Evolutionary conservation across 2,888 invertebrate species (phyloP).

Genomic region (Cerastis leucographa): DNA sequence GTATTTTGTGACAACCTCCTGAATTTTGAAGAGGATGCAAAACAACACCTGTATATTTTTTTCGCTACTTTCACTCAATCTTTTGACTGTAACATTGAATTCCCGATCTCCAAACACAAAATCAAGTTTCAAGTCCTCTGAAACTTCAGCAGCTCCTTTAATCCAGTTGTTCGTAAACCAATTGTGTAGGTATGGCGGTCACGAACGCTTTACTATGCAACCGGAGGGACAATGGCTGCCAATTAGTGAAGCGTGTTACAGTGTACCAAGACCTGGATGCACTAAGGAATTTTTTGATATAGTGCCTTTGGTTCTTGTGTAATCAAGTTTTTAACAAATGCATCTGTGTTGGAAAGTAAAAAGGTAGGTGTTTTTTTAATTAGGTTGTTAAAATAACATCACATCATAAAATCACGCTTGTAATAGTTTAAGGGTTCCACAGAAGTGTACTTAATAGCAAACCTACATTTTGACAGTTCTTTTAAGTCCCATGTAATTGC

Average conservation of each 20-base stretch:
- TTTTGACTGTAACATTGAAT: not conserved
- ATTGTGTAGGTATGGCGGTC: constrained; percentile 63
- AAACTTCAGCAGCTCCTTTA: constrained; percentile 43
- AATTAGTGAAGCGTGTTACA: constrained; percentile 63
- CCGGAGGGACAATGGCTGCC: constrained; percentile 62
- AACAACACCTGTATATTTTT: too few species aligned
- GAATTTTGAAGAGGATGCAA: too few species aligned
- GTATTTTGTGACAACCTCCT: too few species aligned
- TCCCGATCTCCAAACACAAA: not conserved
- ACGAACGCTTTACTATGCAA: constrained; percentile 69
- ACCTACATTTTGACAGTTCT: not conserved
- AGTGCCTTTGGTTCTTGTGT: not conserved
- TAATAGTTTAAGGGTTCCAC: too few species aligned
- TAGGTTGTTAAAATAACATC: not conserved
- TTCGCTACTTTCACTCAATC: not conserved
- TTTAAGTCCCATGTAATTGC: not conserved
- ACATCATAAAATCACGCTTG: not conserved
- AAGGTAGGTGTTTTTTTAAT: not conserved
- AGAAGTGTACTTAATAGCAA: not conserved
- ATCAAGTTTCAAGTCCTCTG: constrained; percentile 39
- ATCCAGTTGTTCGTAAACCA: constrained; percentile 51
- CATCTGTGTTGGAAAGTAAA: not conserved
- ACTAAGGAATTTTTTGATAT: constrained; percentile 41
- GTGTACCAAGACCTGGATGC: constrained; percentile 37
- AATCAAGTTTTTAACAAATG: not conserved